Conservation (phyloP, 2,113 vertebrate species). For the Platichthys flesus region DNA sequence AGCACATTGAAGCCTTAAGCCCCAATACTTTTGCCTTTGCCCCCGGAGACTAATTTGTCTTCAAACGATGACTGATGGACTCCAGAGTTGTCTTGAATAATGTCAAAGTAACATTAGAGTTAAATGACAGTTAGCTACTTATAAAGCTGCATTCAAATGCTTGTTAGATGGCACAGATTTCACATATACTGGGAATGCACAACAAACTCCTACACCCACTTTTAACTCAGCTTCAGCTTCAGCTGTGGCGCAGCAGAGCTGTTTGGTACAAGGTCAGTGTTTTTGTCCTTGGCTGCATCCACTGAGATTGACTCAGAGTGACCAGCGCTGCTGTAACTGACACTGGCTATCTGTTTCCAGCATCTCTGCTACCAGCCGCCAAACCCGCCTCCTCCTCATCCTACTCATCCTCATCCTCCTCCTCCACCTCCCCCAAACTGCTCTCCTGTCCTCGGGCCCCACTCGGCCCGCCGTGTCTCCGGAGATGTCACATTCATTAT, state of each 20-base stretch:
- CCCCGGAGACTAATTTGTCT: too few species aligned
- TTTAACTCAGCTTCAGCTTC: slow-evolving; percentile 14
- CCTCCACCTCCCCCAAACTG: slow-evolving; percentile 6
- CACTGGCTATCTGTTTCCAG: slow-evolving; percentile 67
- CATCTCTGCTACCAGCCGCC: slow-evolving; percentile 46
- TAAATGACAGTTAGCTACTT: background rate
- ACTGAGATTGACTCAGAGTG: slow-evolving; percentile 53
- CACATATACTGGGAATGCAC: background rate
- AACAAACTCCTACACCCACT: background rate
- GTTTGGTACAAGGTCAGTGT: slow-evolving; percentile 49
- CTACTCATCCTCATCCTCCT: slow-evolving; percentile 4
- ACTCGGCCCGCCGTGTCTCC: slow-evolving; percentile 30
- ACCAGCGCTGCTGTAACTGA: slow-evolving; percentile 61
- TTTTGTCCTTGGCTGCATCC: slow-evolving; percentile 64
- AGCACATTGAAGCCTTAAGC: too few species aligned
- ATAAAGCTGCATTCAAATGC: too few species aligned
- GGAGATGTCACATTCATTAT: slow-evolving; percentile 73
- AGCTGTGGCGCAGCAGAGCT: slow-evolving; percentile 9
- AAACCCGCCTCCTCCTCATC: slow-evolving; percentile 21
- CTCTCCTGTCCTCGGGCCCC: slow-evolving; percentile 36
- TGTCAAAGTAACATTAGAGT: too few species aligned
- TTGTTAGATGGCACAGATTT: background rate
- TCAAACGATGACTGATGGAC: too few species aligned
- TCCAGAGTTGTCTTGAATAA: too few species aligned
- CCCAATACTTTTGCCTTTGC: too few species aligned